These are phyloP conservation scores for Callipepla californica DNA, from an alignment of 2,113 vertebrate species.

Conservation along the genomic window DNA sequence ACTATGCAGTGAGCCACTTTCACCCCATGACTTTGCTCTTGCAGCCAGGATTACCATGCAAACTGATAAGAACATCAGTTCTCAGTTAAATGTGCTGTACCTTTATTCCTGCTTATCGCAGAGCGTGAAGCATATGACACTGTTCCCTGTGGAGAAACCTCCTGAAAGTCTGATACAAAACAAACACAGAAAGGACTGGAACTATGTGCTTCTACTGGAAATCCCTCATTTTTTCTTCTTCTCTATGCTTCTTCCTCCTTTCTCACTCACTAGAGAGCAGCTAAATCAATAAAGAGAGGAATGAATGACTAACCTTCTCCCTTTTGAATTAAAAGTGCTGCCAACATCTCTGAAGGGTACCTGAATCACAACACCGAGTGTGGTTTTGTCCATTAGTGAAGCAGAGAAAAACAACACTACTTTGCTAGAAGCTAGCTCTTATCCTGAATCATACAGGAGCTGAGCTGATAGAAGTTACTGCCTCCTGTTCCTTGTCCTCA, in stretches of 20 bases:
- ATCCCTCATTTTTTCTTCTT: neutral
- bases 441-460: fast-evolving
- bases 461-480: neutral
- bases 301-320: fast-evolving
- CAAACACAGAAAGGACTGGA: neutral
- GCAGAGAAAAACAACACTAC: neutral
- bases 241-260: neutral
- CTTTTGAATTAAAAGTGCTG: neutral
- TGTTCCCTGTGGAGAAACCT: neutral
- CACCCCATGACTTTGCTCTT: fast-evolving
- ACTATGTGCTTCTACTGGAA: neutral
- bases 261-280: neutral
- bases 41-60: neutral
- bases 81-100: neutral
- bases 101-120: neutral
- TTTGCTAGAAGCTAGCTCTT: neutral
- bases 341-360: neutral
- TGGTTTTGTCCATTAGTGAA: neutral
- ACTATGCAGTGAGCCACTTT: fast-evolving
- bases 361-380: neutral
- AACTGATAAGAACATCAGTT: neutral
- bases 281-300: neutral
- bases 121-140: neutral
- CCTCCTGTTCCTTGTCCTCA: neutral
- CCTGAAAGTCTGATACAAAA: neutral